Evolutionary conservation across 2,888 invertebrate species (phyloP).

Genomic region (Plagodis dolabraria): DNA sequence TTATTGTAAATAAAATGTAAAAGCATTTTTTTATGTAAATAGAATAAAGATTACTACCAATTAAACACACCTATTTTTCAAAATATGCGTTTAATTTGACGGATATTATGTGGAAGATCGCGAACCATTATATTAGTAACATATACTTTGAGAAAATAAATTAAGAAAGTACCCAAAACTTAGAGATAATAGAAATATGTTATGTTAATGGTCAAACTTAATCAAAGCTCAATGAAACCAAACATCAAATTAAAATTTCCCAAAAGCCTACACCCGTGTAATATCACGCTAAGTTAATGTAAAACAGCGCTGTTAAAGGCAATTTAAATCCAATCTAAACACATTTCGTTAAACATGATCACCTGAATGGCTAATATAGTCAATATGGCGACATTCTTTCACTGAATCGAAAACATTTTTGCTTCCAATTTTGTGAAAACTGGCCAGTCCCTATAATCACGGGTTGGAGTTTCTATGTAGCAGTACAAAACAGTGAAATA

Average conservation of each 20-base stretch:
- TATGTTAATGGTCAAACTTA: constrained; percentile 6
- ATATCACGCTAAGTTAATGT: constrained; percentile 27
- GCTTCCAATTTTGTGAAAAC: constrained; percentile 51
- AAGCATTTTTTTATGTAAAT: too few species aligned
- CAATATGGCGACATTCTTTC: constrained; percentile 41
- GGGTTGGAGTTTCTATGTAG: constrained; percentile 15
- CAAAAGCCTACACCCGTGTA: constrained; percentile 10
- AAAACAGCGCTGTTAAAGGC: constrained; percentile 31
- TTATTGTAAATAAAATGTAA: too few species aligned
- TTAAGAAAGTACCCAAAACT: not conserved
- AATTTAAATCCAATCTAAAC: constrained; percentile 38
- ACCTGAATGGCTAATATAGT: constrained; percentile 32
- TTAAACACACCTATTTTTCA: too few species aligned
- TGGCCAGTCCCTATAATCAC: constrained; percentile 47
- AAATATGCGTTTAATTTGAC: too few species aligned
- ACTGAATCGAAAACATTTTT: constrained; percentile 44
- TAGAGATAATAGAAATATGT: not conserved
- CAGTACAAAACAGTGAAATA: constrained; percentile 9
- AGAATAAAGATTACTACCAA: too few species aligned
- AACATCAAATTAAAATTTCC: constrained; percentile 14
- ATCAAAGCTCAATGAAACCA: constrained; percentile 7
- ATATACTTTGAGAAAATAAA: too few species aligned
- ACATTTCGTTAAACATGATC: constrained; percentile 29
- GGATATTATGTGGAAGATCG: too few species aligned
- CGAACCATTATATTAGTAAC: too few species aligned